A percentile compares a stretch with the other conserved stretches of the same genome.
Evolutionary conservation across 2,113 vertebrate species (phyloP).

Genomic region (Tauraco erythrolophus): DNA sequence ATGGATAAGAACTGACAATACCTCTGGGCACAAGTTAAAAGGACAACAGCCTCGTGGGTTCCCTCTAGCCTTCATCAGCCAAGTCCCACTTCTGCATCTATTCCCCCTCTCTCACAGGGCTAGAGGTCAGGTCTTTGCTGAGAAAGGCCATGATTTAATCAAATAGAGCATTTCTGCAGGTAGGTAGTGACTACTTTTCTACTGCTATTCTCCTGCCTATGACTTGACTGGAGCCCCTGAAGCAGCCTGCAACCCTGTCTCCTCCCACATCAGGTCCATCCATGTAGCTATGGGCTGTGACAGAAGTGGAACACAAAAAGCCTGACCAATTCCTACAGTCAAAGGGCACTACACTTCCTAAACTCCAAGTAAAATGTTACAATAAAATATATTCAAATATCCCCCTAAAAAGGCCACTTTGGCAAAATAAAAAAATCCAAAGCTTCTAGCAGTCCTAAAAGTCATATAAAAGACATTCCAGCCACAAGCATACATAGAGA

Average conservation of each 20-base stretch:
- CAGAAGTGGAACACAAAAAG: neutral
- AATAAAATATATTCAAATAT: neutral
- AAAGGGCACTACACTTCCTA: neutral
- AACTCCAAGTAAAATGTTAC: neutral
- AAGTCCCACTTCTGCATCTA: neutral
- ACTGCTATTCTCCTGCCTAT: neutral
- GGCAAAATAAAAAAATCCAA: accelerated
- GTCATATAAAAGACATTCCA: neutral
- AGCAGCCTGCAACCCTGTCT: neutral
- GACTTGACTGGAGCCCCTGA: neutral
- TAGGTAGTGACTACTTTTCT: neutral
- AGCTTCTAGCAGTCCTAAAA: neutral
- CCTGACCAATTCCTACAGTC: neutral
- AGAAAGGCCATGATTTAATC: neutral
- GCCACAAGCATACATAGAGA: neutral
- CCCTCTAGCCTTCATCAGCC: neutral
- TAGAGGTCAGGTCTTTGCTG: neutral
- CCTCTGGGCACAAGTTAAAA: neutral
- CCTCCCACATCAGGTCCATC: neutral
- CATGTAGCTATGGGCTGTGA: accelerated
- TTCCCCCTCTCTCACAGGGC: neutral
- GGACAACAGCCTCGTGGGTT: neutral
- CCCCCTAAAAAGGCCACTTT: neutral
- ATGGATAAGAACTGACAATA: neutral
- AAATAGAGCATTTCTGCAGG: neutral